These are phyloP conservation scores for Gymnocephalus cernua DNA, from an alignment of 2,113 vertebrate genomes.

Conservation along the genomic window DNA sequence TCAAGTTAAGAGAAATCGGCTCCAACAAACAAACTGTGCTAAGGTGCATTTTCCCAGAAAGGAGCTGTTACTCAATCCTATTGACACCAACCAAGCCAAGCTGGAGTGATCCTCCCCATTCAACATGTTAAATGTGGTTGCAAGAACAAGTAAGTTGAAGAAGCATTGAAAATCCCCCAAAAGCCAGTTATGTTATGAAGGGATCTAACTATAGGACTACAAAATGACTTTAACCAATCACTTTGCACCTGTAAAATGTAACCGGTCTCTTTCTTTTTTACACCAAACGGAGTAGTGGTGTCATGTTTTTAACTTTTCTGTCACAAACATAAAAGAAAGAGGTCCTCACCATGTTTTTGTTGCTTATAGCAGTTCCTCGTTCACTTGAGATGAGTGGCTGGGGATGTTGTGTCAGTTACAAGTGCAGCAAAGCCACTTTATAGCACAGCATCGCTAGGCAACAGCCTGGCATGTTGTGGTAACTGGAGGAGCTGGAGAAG, in stretches of 20 bases:
- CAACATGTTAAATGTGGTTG: no score
- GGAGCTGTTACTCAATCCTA: background rate
- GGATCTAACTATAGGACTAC: background rate
- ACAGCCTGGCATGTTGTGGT: conserved; percentile 70
- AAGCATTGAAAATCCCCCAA: background rate
- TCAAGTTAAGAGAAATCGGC: background rate
- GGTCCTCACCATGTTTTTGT: conserved; percentile 69
- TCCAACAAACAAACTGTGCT: background rate
- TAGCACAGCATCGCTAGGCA: conserved; percentile 59
- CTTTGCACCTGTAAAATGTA: background rate
- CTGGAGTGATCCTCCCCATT: background rate
- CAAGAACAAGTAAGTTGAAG: background rate
- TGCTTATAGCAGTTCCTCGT: conserved; percentile 34
- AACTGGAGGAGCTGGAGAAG: conserved; percentile 65
- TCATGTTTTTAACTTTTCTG: background rate
- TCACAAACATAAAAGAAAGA: background rate
- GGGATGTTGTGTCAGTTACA: conserved; percentile 43
- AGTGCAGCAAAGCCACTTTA: conserved; percentile 49
- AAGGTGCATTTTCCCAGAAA: background rate
- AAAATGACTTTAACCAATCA: no score
- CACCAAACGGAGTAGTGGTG: background rate
- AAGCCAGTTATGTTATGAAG: background rate
- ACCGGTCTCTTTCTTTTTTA: background rate
- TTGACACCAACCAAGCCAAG: background rate
- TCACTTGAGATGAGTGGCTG: conserved; percentile 63